Evolutionary conservation across 37 sponge, comb jelly and placozoan species (phyloP).

Genomic region (Petrosia ficiformis): DNA sequence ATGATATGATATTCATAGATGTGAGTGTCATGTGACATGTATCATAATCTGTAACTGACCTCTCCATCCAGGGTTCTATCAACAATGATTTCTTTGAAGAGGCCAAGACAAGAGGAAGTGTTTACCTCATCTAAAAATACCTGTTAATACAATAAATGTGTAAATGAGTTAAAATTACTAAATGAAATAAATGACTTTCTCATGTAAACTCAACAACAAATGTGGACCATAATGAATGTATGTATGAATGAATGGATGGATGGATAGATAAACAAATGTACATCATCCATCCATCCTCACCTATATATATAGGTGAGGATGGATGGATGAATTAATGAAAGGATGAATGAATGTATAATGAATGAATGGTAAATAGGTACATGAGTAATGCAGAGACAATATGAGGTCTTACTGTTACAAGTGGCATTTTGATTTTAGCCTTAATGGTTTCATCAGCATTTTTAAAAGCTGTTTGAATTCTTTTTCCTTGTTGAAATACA

Average conservation of each 20-base stretch:
- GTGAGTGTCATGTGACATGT: background rate
- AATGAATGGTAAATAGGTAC: too few relatives aligned
- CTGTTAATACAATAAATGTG: too few relatives aligned
- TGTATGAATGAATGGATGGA: too few relatives aligned
- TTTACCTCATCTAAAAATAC: constrained; percentile 93
- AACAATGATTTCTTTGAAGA: constrained; percentile 87
- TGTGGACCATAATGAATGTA: too few relatives aligned
- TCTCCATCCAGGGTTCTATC: constrained; percentile 85
- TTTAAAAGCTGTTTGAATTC: constrained; percentile 18
- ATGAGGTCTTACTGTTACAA: constrained; percentile 57
- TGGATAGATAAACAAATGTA: too few relatives aligned
- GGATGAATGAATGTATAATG: too few relatives aligned
- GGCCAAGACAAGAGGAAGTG: constrained; percentile 83
- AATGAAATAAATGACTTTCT: too few relatives aligned
- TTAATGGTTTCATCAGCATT: background rate
- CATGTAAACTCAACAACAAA: too few relatives aligned
- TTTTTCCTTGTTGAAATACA: constrained; percentile 42
- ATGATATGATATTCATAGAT: background rate
- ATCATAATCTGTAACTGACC: constrained; percentile 8
- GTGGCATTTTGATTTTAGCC: constrained; percentile 18
- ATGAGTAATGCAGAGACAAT: too few relatives aligned
- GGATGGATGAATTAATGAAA: too few relatives aligned
- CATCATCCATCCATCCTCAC: too few relatives aligned
- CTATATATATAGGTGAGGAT: too few relatives aligned
- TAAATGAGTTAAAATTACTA: background rate